Conservation (phyloP, 2,888 invertebrate species). For the Leucophora obtusa region DNA sequence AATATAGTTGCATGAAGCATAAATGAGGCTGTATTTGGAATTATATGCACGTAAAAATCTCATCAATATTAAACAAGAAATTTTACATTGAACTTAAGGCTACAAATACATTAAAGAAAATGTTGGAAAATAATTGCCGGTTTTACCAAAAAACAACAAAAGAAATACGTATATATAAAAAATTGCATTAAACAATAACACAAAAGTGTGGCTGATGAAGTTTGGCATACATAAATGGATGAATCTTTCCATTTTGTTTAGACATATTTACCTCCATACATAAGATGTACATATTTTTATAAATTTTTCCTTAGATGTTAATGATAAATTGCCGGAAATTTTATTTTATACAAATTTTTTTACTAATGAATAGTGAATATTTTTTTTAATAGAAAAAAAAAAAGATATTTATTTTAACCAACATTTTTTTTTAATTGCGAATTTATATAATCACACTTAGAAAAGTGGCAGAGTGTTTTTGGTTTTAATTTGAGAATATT, state of each 20-base stretch:
- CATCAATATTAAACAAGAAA: conserved; percentile 31
- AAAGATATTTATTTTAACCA: too few species aligned
- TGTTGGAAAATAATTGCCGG: conserved; percentile 31
- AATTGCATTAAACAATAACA: background rate
- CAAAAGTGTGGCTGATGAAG: conserved; percentile 10
- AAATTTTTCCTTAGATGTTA: background rate
- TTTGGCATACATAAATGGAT: conserved; percentile 42
- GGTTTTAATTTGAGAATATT: background rate
- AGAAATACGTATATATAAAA: background rate
- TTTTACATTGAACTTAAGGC: conserved; percentile 62
- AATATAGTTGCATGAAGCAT: conserved; percentile 9
- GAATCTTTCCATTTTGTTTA: background rate
- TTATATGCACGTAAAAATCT: background rate
- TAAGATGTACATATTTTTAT: background rate
- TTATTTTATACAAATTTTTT: background rate
- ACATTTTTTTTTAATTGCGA: background rate
- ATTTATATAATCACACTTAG: background rate
- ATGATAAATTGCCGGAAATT: conserved; percentile 5
- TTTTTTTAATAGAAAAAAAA: background rate
- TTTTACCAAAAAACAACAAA: conserved; percentile 15
- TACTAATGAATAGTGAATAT: background rate
- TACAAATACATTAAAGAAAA: conserved; percentile 39
- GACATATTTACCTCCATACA: background rate
- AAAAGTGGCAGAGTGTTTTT: background rate
- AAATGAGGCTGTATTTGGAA: background rate